Evolutionary conservation across 2,888 invertebrate species (phyloP).

Genomic region (Disparrhopalites patrizii): DNA sequence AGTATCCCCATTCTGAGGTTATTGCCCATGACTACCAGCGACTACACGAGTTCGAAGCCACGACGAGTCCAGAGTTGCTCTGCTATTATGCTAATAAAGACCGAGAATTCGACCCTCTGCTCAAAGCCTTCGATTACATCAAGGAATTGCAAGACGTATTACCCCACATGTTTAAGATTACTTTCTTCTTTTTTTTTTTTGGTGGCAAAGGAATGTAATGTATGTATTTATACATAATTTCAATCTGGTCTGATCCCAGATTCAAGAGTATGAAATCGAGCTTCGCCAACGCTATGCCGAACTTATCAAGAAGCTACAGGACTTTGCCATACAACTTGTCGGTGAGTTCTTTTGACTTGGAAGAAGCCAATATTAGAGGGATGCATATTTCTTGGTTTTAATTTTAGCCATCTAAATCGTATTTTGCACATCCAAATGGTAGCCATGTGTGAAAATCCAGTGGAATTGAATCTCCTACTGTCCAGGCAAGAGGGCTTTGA

Average conservation of each 20-base stretch:
- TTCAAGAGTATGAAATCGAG: constrained; percentile 12
- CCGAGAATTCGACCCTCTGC: constrained; percentile 31
- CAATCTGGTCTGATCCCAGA: neutral
- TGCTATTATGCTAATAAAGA: constrained; percentile 31
- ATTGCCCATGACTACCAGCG: constrained; percentile 27
- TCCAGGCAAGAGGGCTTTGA: constrained; percentile 12
- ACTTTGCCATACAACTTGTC: constrained; percentile 22
- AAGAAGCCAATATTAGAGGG: neutral
- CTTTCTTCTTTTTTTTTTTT: neutral
- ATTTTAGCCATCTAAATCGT: neutral
- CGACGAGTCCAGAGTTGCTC: constrained; percentile 32
- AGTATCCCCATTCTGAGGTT: constrained; percentile 9
- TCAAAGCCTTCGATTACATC: constrained; percentile 34
- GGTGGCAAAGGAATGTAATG: neutral
- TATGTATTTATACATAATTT: no score
- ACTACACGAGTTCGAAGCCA: constrained; percentile 31
- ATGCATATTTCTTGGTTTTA: neutral
- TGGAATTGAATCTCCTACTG: constrained; percentile 30
- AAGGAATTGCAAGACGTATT: constrained; percentile 18
- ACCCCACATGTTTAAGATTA: neutral
- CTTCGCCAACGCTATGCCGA: constrained; percentile 12
- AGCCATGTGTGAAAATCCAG: constrained; percentile 26
- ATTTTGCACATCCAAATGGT: no score
- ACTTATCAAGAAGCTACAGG: constrained; percentile 13
- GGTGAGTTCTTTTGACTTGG: constrained; percentile 5